Base-by-base conservation (phyloP, 2,888 invertebrate species). In the Nomada goodeniana region DNA sequence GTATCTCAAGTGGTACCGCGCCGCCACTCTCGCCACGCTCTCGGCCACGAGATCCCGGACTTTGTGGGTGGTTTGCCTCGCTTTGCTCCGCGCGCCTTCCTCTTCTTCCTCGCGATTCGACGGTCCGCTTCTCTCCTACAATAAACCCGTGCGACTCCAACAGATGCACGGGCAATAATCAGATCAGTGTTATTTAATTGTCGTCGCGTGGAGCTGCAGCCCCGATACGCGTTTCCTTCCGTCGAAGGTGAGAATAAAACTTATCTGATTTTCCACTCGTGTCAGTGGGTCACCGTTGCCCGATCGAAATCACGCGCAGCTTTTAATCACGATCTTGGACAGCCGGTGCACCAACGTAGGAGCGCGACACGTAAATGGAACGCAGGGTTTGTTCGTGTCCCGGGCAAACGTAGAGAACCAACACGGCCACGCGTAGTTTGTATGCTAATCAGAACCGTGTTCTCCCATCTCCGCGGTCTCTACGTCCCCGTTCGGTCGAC, bases 391-490 rank as follows among this genome's bases (percentile, higher is more conserved):
- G 78, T 82, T 77, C 82, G 76, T 76, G 83, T 83, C 68, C 74
- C 79, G 78, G 61, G 80, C 76, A 78, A 81, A 86, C 81, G 86
- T 74, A 71, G 79, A 82, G 84, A 86, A 86, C 80, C 89, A 88
- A 90, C 90, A 90, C 87, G 91, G 80, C 80, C 88, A 78, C 86
- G 87, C 88, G 88, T 90, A 91, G 90, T 91, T 91, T 91, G 90
- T 91, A 91, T 91, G 91, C 91, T 91, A 91, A 91, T 91, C 90
- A 90, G 90, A 86, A 78, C 86, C 91, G 84, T 91, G 90, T 91
- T 90, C 88, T 80, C 82, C 82, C 76, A 75, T 79, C 78, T 82
- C 83, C 82, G 76, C 74, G 81, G 80, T 68, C 84, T 68, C 76
- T 65, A 75, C 76, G 44, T 82, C 76, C 76, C 69, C 80, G 74